These are phyloP conservation scores for Drosophila subpulchrella DNA, from an alignment of 1,140 invertebrate genomes.

Conservation along the genomic window DNA sequence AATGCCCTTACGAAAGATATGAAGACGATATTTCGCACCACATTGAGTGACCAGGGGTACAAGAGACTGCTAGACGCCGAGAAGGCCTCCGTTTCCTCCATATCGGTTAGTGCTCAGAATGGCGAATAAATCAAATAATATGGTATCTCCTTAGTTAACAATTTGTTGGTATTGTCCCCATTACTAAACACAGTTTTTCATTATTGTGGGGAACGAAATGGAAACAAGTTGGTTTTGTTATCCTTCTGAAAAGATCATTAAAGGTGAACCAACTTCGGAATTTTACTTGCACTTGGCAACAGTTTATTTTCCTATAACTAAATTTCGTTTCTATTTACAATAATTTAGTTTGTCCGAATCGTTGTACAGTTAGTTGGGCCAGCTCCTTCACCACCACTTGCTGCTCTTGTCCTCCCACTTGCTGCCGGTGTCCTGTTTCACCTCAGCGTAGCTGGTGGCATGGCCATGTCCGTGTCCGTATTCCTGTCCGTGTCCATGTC, in stretches of 20 bases:
- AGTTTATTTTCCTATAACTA: no score
- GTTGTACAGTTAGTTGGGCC: not conserved
- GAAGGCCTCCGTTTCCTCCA: not conserved
- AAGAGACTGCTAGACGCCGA: not conserved
- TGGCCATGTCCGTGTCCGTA: slow-evolving; percentile 62
- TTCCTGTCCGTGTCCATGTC: slow-evolving; percentile 32
- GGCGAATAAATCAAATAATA: no score
- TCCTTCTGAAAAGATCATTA: no score
- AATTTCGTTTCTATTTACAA: slow-evolving; percentile 5
- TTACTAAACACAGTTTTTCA: no score
- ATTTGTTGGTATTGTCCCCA: no score
- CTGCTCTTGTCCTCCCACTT: no score
- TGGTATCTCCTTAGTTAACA: no score
- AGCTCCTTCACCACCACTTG: slow-evolving; percentile 54
- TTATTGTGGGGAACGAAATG: no score
- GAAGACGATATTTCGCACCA: not conserved
- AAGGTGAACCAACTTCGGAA: no score
- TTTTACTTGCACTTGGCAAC: no score
- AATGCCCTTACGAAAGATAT: not conserved
- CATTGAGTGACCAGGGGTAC: not conserved
- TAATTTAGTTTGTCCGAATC: not conserved
- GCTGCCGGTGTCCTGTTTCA: slow-evolving; percentile 63
- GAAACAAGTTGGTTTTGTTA: no score
- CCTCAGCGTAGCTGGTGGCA: slow-evolving; percentile 71
- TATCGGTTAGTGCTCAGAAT: not conserved